A percentile compares a stretch with the other conserved stretches of the same genome.
These are phyloP conservation scores for Orchestia grillus DNA, from an alignment of 1,140 invertebrate species.

Conservation along the genomic window DNA sequence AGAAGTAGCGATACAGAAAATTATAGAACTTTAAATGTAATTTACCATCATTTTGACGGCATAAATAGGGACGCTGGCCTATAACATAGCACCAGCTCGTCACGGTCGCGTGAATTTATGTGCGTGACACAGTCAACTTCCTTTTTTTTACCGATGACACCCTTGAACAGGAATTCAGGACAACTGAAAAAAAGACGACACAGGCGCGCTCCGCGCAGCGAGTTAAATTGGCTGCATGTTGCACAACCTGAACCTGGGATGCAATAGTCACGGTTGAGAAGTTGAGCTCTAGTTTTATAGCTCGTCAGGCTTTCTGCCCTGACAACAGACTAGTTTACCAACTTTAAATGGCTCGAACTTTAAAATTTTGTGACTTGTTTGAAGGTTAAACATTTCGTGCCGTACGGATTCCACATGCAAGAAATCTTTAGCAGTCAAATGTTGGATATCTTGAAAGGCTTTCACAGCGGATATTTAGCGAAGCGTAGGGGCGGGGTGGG, in stretches of 20 bases:
- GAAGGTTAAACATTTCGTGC: background rate
- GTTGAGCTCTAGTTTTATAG: background rate
- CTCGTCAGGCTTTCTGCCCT: background rate
- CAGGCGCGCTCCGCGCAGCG: too few relatives aligned
- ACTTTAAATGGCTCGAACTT: background rate
- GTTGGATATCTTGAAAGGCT: background rate
- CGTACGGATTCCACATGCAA: background rate
- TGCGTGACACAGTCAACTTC: too few relatives aligned
- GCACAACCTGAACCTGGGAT: background rate
- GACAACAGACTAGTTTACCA: background rate
- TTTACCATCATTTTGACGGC: too few relatives aligned
- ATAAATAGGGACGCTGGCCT: too few relatives aligned
- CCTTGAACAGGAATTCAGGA: background rate
- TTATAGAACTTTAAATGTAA: too few relatives aligned
- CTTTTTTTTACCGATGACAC: too few relatives aligned
- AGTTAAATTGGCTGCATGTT: background rate
- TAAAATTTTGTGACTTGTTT: background rate
- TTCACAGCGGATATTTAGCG: background rate
- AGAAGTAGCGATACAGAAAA: too few relatives aligned
- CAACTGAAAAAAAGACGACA: background rate
- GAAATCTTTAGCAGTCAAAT: background rate
- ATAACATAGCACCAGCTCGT: background rate
- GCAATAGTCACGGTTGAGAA: background rate
- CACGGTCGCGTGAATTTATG: background rate
- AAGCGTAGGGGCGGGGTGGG: too few relatives aligned